Percentiles rank a stretch among this genome's conserved stretches.
phyloP scores from a whole-genome alignment of 2,113 vertebrate species.

The Arizona elegans region DNA sequence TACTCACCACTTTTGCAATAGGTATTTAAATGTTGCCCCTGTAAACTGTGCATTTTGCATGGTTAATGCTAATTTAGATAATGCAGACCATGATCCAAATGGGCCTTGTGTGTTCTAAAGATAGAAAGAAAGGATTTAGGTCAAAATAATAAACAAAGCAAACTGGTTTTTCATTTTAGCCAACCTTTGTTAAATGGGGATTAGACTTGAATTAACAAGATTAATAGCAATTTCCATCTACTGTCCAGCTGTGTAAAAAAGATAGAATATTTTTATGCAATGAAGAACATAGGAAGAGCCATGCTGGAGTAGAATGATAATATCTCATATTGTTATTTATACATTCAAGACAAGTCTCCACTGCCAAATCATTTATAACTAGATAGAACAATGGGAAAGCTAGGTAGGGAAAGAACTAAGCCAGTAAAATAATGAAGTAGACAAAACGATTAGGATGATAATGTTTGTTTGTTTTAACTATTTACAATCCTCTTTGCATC shows the following conservation, averaged over 20 bases:
- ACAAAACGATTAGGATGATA: not conserved
- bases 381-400: not conserved
- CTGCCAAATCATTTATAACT: not conserved
- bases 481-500: not conserved
- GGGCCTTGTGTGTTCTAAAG: not conserved
- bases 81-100: not conserved
- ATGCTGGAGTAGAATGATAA: not conserved
- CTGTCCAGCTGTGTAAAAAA: not conserved
- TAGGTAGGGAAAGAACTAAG: not conserved
- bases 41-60: not conserved
- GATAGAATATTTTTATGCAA: not conserved
- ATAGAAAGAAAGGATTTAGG: not conserved
- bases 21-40: not conserved
- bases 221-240: not conserved
- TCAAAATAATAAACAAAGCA: not conserved
- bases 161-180: not conserved
- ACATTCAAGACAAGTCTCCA: not conserved
- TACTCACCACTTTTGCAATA: not conserved
- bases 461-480: not conserved
- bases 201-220: not conserved
- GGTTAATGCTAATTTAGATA: not conserved
- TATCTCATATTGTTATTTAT: not conserved
- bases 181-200: not conserved
- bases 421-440: not conserved
- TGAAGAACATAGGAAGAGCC: not conserved